Base-by-base conservation (phyloP, 2,113 vertebrate species). In the Clarias magur region DNA sequence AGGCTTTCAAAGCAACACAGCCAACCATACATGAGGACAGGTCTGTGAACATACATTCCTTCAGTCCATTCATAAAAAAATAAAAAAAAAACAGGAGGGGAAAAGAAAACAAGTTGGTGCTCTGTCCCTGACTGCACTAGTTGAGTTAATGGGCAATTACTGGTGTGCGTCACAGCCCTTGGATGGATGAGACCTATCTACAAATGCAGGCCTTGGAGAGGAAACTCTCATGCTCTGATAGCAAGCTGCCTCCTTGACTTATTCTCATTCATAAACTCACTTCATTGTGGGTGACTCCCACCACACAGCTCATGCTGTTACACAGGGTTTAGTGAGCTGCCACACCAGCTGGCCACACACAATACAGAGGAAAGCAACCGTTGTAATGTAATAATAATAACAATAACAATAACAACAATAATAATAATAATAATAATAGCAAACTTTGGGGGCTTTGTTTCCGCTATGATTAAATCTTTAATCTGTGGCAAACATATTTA, bases 41-140 rank as follows among this genome's bases (percentile, higher is more conserved):
- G 38, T 53, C 80, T 53, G 63, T 79, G 87, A 79, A 87, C 83
- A 82, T 79, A 79, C 62, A 65, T 89, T 85, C 80, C 86, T 82
- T 85, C 30, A 76, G 89, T 90, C 84, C 86, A 91, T 92, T 91
- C 90, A 91, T 91, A 89, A 89, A 91, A 90, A 85, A 85, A 84
- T 57, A 89, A 63, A 84, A 85, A 59, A 82, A 85, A 84, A 87
- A 42, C 15, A 8, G 62, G 21, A 85, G 85, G 85, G 54, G 79
- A 79, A 48, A 84, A 76, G 84, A 88, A 89, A 89, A 81, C 84
- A 82, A 78, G 27, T 81, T 68, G 80, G 83, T 88, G 86, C 86
- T 86, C 87, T 88, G 86, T 73, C 80, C 75, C 76, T 84, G 85
- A 84, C 89, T 82, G 42, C 88, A 72, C 79, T 90, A 80, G 68